Evolutionary conservation across 2,113 vertebrate genomes (phyloP).

Genomic region (Barnardius zonarius): DNA sequence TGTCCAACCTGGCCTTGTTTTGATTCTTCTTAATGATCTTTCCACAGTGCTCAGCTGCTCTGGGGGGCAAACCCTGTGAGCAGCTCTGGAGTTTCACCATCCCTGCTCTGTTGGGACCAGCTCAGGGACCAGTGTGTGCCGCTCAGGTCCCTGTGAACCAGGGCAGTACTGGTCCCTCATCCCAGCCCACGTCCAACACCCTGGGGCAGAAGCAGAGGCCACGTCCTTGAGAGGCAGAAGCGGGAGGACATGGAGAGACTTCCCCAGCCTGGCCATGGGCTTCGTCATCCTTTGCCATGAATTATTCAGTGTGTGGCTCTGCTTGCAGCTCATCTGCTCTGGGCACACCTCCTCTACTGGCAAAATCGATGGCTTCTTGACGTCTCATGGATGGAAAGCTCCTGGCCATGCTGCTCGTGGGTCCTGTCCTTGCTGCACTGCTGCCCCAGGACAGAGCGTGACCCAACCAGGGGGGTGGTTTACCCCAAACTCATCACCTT

Average conservation of each 20-base stretch:
- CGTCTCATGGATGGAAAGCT: slow-evolving; percentile 42
- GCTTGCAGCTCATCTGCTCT: slow-evolving; percentile 47
- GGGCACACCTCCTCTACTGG: slow-evolving; percentile 60
- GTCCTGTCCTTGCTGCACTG: background rate
- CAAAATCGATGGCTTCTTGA: slow-evolving; percentile 71
- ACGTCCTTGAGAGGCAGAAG: background rate
- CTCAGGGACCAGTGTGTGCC: fast-evolving
- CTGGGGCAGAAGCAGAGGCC: background rate
- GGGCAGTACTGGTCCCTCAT: fast-evolving
- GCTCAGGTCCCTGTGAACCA: fast-evolving
- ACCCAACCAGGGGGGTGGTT: background rate
- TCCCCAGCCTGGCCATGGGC: background rate
- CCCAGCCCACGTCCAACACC: fast-evolving
- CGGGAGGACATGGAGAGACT: background rate
- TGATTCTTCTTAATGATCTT: background rate
- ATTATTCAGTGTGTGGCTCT: slow-evolving; percentile 69
- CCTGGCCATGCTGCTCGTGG: background rate
- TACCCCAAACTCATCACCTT: background rate
- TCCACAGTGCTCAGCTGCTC: background rate
- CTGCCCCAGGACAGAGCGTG: background rate
- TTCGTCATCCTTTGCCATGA: slow-evolving; percentile 60
- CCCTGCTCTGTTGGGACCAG: background rate
- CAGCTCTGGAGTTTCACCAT: background rate
- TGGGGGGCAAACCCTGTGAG: background rate
- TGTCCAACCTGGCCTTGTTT: background rate